Conservation (phyloP, 2,888 invertebrate species). For the Sphinx pinastri region DNA sequence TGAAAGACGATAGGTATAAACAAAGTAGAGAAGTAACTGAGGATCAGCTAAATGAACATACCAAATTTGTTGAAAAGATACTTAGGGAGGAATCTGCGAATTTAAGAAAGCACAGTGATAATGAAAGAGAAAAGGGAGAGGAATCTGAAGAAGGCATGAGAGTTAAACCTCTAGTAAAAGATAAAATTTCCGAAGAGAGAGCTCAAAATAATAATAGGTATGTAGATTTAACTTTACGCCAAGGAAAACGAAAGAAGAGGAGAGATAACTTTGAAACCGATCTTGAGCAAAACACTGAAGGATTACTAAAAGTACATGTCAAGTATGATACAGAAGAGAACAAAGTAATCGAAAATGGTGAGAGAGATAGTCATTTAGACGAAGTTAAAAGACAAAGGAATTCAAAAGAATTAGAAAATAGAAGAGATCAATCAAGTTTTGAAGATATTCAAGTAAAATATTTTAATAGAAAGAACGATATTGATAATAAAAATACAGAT, state of each 20-base stretch:
- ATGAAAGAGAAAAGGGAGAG: constrained; percentile 30
- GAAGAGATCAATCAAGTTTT: constrained; percentile 14
- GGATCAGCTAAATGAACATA: constrained; percentile 54
- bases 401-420: constrained; percentile 3
- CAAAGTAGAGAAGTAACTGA: constrained; percentile 54
- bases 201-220: constrained; percentile 31
- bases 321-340: constrained; percentile 19
- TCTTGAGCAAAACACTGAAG: constrained; percentile 26
- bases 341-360: not conserved
- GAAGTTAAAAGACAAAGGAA: not conserved
- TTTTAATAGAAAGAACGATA: constrained; percentile 12
- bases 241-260: constrained; percentile 33
- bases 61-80: constrained; percentile 57
- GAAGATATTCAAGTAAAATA: constrained; percentile 40
- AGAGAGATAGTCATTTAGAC: not conserved
- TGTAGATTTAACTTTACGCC: constrained; percentile 42
- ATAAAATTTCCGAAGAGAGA: constrained; percentile 32
- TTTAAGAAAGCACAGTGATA: constrained; percentile 38
- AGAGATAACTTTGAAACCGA: constrained; percentile 25
- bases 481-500: not conserved
- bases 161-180: constrained; percentile 35
- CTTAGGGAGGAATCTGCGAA: constrained; percentile 59
- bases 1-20: constrained; percentile 38
- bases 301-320: constrained; percentile 22
- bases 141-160: constrained; percentile 29